phyloP scores from a whole-genome alignment of 2,888 invertebrate genomes.

The Cerastoderma edule region DNA sequence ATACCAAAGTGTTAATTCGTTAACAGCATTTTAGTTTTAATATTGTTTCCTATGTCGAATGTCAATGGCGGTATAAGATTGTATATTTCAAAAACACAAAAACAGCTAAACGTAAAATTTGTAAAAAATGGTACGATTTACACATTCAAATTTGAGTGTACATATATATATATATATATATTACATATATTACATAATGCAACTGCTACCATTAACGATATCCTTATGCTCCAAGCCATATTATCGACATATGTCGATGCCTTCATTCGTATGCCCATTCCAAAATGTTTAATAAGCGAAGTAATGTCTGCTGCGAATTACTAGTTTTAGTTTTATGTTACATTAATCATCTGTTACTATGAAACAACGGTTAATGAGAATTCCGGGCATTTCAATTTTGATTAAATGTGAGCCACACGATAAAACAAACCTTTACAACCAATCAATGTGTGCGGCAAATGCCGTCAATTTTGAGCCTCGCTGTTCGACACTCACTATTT shows the following conservation, averaged over 20 bases:
- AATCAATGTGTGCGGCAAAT: background rate
- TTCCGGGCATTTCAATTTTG: slow-evolving; percentile 10
- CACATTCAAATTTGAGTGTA: no score
- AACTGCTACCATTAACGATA: background rate
- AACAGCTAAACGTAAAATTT: no score
- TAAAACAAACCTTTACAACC: background rate
- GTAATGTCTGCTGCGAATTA: background rate
- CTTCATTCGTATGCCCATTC: background rate
- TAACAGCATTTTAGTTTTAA: no score
- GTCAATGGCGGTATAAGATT: no score
- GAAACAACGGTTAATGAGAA: slow-evolving; percentile 19
- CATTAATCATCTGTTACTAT: slow-evolving; percentile 2
- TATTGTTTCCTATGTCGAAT: no score
- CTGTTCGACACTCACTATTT: no score
- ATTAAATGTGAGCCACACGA: background rate
- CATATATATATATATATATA: no score
- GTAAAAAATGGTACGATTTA: no score
- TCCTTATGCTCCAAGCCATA: background rate
- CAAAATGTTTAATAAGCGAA: background rate
- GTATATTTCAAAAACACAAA: no score
- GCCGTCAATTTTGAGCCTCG: background rate
- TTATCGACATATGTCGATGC: background rate
- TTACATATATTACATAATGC: background rate
- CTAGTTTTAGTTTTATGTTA: background rate
- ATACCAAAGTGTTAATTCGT: no score